Conservation (phyloP, 2,888 invertebrate genomes). For the Dryobotodes eremita region DNA sequence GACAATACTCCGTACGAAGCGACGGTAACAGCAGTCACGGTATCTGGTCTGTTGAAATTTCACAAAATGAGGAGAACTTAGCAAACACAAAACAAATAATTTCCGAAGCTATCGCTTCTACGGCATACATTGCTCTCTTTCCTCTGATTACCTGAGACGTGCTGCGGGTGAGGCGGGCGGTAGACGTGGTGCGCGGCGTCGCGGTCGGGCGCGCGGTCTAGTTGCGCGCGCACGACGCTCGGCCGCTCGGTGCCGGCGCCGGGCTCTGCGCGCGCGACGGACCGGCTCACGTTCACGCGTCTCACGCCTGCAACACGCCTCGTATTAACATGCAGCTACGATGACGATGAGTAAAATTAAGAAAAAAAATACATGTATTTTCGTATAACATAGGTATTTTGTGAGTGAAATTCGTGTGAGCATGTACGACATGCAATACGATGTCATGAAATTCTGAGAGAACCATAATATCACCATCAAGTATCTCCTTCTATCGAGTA, state of each 20-base stretch:
- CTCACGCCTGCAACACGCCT: constrained; percentile 83
- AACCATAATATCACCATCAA: constrained; percentile 4
- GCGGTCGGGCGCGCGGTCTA: constrained; percentile 87
- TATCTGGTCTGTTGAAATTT: neutral
- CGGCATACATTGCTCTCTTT: constrained; percentile 14
- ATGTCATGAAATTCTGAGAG: neutral
- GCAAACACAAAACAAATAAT: neutral
- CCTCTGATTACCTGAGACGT: constrained; percentile 82
- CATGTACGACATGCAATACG: neutral
- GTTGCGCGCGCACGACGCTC: constrained; percentile 88
- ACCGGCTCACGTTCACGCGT: constrained; percentile 78
- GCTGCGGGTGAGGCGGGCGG: constrained; percentile 86
- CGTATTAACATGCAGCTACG: constrained; percentile 59
- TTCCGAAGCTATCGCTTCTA: neutral
- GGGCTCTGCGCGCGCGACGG: constrained; percentile 73
- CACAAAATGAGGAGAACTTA: neutral
- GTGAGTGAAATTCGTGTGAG: neutral
- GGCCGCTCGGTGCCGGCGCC: constrained; percentile 86
- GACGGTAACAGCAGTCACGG: neutral
- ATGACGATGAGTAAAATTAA: constrained; percentile 23
- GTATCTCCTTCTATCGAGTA: neutral
- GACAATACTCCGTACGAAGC: neutral
- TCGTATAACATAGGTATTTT: neutral
- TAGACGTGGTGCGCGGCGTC: constrained; percentile 85
- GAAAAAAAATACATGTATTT: neutral